Evolutionary conservation across 2,888 invertebrate genomes (phyloP), one percentile per base, ranked within the genome.

Genomic region (Nomada ferruginata): DNA sequence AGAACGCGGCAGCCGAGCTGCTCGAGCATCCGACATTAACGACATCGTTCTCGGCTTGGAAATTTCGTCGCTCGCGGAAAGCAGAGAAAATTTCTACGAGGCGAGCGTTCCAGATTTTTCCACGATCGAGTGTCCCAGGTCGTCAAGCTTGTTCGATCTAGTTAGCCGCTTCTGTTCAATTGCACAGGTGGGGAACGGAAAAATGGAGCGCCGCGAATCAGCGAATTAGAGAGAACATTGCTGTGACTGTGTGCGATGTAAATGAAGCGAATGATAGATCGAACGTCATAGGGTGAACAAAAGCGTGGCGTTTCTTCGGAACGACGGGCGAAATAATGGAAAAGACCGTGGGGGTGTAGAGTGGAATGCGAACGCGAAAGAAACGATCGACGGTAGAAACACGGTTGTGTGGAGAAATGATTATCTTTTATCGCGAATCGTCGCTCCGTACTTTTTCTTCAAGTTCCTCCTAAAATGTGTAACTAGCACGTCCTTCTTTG

Each of bases 201-300:
- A 60, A 65, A 47, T 47, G 42, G 76, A 26, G 57, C 2, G 29
- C 26, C 26, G 55, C n/a, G 13, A 36, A 9, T 13, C n/a, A 36
- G 64, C n/a, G 68, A 70, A 71, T 79, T 60, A 52, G 47, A 53
- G 65, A 77, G 53, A 77, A 59, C 29, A 50, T 52, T 52, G 52
- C 50, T 23, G 23, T 15, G 61, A 71, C 72, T 50, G 73, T 36
- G 44, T 15, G 64, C 65, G 65, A 77, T 78, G 71, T 42, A 71
- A 79, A 78, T 71, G 65, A 71, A 66, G 18, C 78, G 65, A 55
- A 72, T 80, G 79, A 80, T 80, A 72, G 79, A 80, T 80, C 4
- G 79, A 42, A 20, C 29, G 70, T 77, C 59, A n/a, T 47, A 4
- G 50, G 13, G 50, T 53, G 66, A 44, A 60, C 65, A 66, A 79